These are phyloP conservation scores for Emys orbicularis DNA, from an alignment of 2,797 vertebrate genomes.

Conservation along the genomic window DNA sequence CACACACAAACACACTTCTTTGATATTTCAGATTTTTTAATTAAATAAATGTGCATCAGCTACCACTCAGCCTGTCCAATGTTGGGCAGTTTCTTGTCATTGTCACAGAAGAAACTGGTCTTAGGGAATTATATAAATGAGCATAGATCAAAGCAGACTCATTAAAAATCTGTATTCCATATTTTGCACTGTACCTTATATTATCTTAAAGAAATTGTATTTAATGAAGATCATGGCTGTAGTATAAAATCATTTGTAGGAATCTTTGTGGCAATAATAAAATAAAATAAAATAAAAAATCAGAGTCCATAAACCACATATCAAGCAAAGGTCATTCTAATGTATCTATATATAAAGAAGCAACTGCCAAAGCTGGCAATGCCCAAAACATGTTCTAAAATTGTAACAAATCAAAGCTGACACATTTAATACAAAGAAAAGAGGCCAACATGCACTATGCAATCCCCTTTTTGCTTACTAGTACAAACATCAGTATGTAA, in stretches of 20 bases:
- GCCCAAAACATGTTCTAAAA: slow-evolving; percentile 55
- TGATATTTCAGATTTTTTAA: background rate
- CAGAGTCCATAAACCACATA: background rate
- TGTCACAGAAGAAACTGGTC: background rate
- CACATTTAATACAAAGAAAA: slow-evolving; percentile 72
- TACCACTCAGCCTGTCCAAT: too few species aligned
- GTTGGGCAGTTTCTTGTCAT: too few species aligned
- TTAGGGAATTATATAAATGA: background rate
- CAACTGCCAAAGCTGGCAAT: slow-evolving; percentile 27
- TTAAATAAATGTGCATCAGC: background rate
- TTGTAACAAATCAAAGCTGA: slow-evolving; percentile 74
- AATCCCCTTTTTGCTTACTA: slow-evolving; percentile 76
- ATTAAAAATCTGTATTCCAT: background rate
- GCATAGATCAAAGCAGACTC: background rate
- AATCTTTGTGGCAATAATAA: background rate
- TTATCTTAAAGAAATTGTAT: background rate
- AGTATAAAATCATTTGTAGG: background rate
- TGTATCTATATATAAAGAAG: background rate
- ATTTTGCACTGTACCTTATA: background rate
- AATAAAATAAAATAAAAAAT: background rate
- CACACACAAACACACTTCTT: background rate
- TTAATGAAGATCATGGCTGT: background rate
- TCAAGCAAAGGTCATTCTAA: background rate
- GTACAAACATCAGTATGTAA: slow-evolving; percentile 64
- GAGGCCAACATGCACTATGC: slow-evolving; percentile 1